Base-by-base conservation (phyloP, 2,888 invertebrate species). In the Lochmaea capreae region DNA sequence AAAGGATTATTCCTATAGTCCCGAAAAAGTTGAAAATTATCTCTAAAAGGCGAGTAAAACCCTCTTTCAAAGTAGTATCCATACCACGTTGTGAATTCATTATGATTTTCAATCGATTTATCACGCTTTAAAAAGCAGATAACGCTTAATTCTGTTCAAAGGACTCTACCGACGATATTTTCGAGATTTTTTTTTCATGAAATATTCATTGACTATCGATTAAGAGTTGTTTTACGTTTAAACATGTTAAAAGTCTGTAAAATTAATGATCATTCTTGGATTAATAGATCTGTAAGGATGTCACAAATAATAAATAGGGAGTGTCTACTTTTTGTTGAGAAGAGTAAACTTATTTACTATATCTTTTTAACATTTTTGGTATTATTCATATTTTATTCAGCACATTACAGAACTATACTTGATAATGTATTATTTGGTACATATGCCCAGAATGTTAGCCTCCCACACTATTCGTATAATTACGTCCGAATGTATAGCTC, bases 11-110 rank as follows among this genome's bases (percentile, higher is more conserved):
- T 10, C 33, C 61, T 33, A 61, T 61, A 61, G 33, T n/a, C 8
- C 0, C 61, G 16, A 61, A 61, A 59, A 61, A 61, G n/a, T 26
- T 16, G 33, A 61, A 61, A 33, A 61, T 61, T 26, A 61, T 61
- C 61, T 61, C 39, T 33, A 2, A 26, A 61, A 61, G 14, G n/a
- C 39, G 61, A 39, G 12, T 39, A 33, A n/a, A 61, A 16, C 5
- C 39, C 9, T 39, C 39, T 33, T 39, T 26, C 39, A 22, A 58
- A 26, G 39, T 39, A 61, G 22, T 33, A 1, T n/a, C n/a, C 14
- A 6, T 59, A 59, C 39, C 39, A 14, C 39, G 39, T 33, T 33
- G 14, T 61, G 39, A 61, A 61, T 61, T 61, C 61, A 39, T 61
- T 61, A 59, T 59, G 26, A 59, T 33, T 33, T 33, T 33, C n/a